A percentile compares a stretch with the other conserved stretches of the same genome.
phyloP scores from a whole-genome alignment of 2,888 invertebrate species.

The Cheilosia scutellata region DNA sequence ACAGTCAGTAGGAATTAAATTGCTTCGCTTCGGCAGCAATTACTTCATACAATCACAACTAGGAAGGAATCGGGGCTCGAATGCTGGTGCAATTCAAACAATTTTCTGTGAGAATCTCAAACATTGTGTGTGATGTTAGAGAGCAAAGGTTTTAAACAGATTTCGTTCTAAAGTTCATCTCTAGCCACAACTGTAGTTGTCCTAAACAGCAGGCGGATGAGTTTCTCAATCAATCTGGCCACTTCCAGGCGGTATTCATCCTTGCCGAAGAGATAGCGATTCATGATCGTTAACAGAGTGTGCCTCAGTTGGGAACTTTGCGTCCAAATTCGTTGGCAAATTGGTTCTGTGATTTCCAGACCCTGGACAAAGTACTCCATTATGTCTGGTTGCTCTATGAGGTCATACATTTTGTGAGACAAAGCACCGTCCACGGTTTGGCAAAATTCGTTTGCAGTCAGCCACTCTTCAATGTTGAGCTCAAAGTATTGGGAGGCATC shows the following conservation, averaged over 20 bases:
- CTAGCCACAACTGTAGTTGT: neutral
- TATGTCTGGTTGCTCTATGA: conserved; percentile 80
- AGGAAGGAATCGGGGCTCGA: conserved; percentile 47
- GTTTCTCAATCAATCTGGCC: conserved; percentile 77
- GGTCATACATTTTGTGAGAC: conserved; percentile 77
- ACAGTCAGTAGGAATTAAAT: conserved; percentile 50
- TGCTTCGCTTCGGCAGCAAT: conserved; percentile 28
- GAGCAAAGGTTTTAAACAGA: neutral
- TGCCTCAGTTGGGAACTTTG: conserved; percentile 79
- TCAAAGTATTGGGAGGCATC: conserved; percentile 80
- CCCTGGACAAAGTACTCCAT: conserved; percentile 80
- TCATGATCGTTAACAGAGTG: conserved; percentile 80
- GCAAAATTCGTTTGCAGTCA: conserved; percentile 80
- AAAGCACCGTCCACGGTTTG: conserved; percentile 79
- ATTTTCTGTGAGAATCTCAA: neutral
- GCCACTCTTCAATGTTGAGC: conserved; percentile 80
- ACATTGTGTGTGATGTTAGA: conserved; percentile 7
- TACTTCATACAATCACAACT: conserved; percentile 39
- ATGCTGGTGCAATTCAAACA: conserved; percentile 13
- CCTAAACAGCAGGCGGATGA: conserved; percentile 59
- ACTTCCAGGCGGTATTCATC: conserved; percentile 82
- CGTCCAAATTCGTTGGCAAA: conserved; percentile 80
- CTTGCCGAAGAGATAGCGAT: conserved; percentile 78
- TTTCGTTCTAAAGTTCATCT: conserved; percentile 56
- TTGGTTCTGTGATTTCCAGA: conserved; percentile 77